Evolutionary conservation across 2,113 vertebrate species (phyloP).

Genomic region (Tragelaphus strepsiceros): DNA sequence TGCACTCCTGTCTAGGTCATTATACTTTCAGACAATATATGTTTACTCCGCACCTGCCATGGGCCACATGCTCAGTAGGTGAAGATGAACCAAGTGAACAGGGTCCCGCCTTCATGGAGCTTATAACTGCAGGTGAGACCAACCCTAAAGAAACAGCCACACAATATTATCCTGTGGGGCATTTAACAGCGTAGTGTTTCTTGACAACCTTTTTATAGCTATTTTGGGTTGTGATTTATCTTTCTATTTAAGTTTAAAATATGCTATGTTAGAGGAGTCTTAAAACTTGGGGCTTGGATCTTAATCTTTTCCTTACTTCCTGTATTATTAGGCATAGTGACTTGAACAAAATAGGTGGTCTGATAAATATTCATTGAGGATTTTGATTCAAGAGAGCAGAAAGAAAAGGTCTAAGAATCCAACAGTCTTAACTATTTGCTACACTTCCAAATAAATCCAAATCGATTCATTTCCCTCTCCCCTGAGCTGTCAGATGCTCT

Average conservation of each 20-base stretch:
- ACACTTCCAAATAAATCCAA: background rate
- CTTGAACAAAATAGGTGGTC: background rate
- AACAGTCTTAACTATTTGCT: background rate
- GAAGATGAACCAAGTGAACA: background rate
- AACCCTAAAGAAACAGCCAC: background rate
- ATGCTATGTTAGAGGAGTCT: background rate
- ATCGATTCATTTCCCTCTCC: background rate
- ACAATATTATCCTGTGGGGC: too few species aligned
- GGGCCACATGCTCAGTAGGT: rapidly evolving
- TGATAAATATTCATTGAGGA: background rate
- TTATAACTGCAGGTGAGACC: background rate
- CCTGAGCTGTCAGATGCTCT: background rate
- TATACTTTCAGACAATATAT: too few species aligned
- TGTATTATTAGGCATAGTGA: background rate
- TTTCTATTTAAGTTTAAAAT: background rate
- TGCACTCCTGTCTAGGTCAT: background rate
- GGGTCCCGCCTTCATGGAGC: background rate
- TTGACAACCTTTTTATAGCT: background rate
- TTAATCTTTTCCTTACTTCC: background rate
- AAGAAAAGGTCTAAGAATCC: background rate
- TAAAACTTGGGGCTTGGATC: background rate
- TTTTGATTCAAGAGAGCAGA: background rate
- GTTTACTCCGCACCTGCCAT: background rate
- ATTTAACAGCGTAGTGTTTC: background rate
- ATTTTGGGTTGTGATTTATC: background rate